Percentiles rank a stretch among this genome's conserved stretches.
phyloP scores from a whole-genome alignment of 2,797 vertebrate species.

The Enteromius argenteus region DNA sequence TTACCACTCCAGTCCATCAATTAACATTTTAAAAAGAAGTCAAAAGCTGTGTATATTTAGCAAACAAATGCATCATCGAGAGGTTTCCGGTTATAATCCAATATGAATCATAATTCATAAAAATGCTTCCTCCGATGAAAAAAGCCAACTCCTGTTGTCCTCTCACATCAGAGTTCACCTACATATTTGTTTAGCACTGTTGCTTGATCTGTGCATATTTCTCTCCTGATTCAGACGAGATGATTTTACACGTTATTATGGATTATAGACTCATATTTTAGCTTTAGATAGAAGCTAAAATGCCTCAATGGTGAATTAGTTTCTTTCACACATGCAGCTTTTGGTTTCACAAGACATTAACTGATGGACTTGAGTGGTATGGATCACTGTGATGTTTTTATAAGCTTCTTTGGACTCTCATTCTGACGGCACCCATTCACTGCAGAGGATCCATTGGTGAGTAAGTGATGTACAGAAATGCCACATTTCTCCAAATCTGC shows the following conservation, averaged over 20 bases:
- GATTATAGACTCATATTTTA: background rate
- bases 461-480: background rate
- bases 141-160: too few species aligned
- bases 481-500: background rate
- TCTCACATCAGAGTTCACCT: background rate
- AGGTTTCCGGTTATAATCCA: background rate
- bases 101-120: too few species aligned
- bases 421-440: background rate
- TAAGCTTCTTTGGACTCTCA: background rate
- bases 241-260: background rate
- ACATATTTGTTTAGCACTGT: background rate
- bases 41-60: background rate
- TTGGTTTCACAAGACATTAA: background rate
- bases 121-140: too few species aligned
- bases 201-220: background rate
- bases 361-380: background rate
- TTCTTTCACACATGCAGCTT: background rate
- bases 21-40: background rate
- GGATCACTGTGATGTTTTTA: background rate
- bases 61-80: background rate
- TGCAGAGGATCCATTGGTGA: background rate
- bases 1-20: background rate
- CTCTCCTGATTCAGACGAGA: background rate
- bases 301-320: background rate
- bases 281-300: background rate